Base-by-base conservation (phyloP, 2,888 invertebrate species). In the Strigamia maritima region DNA sequence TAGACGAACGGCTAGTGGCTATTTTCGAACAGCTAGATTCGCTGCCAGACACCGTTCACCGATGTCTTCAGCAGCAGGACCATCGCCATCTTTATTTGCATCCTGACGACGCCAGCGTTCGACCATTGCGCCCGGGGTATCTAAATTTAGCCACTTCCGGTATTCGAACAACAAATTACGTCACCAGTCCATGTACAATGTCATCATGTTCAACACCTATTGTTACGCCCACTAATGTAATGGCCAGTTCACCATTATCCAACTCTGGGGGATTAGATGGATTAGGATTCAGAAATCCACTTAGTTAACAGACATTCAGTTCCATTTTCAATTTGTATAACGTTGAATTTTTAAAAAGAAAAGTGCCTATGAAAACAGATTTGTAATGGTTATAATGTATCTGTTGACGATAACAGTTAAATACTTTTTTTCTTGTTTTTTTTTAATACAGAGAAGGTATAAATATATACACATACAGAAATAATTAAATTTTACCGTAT, bases 1-100 rank as follows among this genome's bases (percentile, higher is more conserved):
- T 99, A 86, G 98, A 98, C 89, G 95, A 96, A 85, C 95, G 95
- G 88, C 88, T 98, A 84, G 91, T 91, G 82, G 89, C 92, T 81
- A 88, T 97, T 85, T 95, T 96, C 88, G 94, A 94, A 85, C 93
- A 94, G 88, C 88, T 95, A 85, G 94, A 94, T 85, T 89, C 90
- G 84, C 88, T 95, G 84, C 95, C 95, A 79, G 94, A 94, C 83
- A 89, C 94, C 83, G 89, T 95, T 86, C 80, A 80, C 65, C 70
- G 80, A 38, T 80, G 81, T 76, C 79, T 81, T 38, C 80, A 80
- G 24, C 80, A 93, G 87, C 92, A 93, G 88, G 94, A 94, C 84
- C 93, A 94, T 86, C 88, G 93, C 81, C 90, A 92, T 81, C 94
- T 94, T 87, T 94, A 93, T 88, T 89, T 95, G 81, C 94, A 94